These are phyloP conservation scores for Meloidogyne hapla DNA, from an alignment of 1,140 invertebrate species.

Conservation along the genomic window DNA sequence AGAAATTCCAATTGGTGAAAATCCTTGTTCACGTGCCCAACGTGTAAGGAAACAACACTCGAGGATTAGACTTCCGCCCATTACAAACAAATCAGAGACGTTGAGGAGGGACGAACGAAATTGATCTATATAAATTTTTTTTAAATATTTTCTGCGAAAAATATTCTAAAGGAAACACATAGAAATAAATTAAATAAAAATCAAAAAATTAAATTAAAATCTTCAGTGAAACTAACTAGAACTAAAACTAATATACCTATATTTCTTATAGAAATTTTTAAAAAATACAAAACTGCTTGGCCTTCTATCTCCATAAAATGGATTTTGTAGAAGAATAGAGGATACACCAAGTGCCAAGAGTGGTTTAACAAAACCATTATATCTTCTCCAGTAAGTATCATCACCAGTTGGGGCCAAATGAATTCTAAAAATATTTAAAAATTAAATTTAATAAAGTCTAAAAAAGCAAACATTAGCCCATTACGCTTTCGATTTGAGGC, in stretches of 20 bases:
- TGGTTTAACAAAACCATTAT: slow-evolving; percentile 72
- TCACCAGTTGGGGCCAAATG: slow-evolving; percentile 96
- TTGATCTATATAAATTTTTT: slow-evolving; percentile 60
- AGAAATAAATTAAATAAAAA: not conserved
- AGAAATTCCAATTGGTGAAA: slow-evolving; percentile 77
- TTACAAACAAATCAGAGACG: slow-evolving; percentile 96
- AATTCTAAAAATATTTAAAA: slow-evolving; percentile 70
- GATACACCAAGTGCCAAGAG: slow-evolving; percentile 80
- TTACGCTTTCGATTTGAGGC: slow-evolving; percentile 69
- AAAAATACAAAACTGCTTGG: slow-evolving; percentile 69
- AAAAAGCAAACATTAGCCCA: slow-evolving; percentile 64
- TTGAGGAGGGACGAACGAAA: slow-evolving; percentile 88
- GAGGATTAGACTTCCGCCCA: slow-evolving; percentile 92
- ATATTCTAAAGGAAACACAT: too few species aligned
- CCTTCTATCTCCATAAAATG: slow-evolving; percentile 87
- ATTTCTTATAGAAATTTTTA: not conserved
- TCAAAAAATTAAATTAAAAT: slow-evolving; percentile 21
- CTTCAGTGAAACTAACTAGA: slow-evolving; percentile 66
- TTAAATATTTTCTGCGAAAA: too few species aligned
- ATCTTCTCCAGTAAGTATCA: slow-evolving; percentile 87
- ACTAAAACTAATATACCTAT: slow-evolving; percentile 74
- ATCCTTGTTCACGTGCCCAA: slow-evolving; percentile 82
- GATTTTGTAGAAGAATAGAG: slow-evolving; percentile 92
- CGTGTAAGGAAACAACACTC: slow-evolving; percentile 87
- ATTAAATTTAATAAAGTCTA: slow-evolving; percentile 13